Percentiles rank a stretch among this genome's conserved stretches.
phyloP scores from a whole-genome alignment of 2,797 vertebrate species.

The Sebastes kiyomatsui region DNA sequence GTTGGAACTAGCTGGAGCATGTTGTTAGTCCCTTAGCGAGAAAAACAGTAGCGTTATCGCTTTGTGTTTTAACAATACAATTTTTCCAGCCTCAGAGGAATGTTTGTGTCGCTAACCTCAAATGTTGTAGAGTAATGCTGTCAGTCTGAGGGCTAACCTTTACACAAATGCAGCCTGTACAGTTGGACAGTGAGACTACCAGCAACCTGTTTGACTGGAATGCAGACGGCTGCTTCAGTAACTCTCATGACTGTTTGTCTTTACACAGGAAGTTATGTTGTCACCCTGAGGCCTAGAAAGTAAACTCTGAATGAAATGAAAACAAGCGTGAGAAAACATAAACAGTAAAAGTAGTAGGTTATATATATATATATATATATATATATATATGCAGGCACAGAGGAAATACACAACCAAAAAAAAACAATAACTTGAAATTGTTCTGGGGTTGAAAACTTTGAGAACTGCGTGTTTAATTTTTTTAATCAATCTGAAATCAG shows the following conservation, averaged over 20 bases:
- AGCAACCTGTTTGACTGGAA: constrained; percentile 67
- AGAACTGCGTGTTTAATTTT: no score
- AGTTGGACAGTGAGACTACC: background rate
- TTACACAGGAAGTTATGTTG: background rate
- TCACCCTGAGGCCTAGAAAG: background rate
- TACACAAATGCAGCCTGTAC: background rate
- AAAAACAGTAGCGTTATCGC: background rate
- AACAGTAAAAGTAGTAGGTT: background rate
- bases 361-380: background rate
- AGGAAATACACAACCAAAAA: background rate
- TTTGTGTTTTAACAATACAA: background rate
- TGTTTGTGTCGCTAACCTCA: background rate
- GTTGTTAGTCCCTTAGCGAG: background rate
- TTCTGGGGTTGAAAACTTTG: no score
- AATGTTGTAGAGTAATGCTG: background rate
- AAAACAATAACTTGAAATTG: no score
- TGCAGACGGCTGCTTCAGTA: constrained; percentile 13
- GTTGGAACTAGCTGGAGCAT: background rate
- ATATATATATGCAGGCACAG: background rate
- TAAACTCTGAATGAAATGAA: background rate
- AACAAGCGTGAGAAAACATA: background rate
- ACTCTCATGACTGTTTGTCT: background rate
- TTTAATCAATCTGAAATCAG: no score
- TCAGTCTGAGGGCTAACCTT: background rate
- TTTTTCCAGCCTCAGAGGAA: background rate